Conservation (phyloP, 2,113 vertebrate genomes). For the Mixornis gularis region DNA sequence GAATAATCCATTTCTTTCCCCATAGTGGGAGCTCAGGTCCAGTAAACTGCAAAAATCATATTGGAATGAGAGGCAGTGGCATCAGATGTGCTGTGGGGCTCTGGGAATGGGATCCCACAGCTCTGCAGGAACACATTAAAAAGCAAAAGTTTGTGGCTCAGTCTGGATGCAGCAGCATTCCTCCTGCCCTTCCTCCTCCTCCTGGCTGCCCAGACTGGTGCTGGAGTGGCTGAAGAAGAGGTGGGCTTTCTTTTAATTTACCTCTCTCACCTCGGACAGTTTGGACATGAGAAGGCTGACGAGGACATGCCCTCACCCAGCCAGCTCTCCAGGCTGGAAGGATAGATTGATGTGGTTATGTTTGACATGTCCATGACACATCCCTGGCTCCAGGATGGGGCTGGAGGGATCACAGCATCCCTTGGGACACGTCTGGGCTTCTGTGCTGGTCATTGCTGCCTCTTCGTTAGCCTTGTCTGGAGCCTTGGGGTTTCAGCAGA, state of each 20-base stretch:
- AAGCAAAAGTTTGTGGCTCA: background rate
- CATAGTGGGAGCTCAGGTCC: background rate
- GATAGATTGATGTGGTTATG: background rate
- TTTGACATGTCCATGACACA: background rate
- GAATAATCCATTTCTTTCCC: background rate
- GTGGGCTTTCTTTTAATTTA: background rate
- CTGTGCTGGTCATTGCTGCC: background rate
- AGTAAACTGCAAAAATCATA: background rate
- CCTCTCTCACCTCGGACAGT: background rate
- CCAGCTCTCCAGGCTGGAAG: background rate
- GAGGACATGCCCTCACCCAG: background rate
- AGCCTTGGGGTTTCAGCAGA: background rate
- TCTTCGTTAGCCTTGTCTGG: background rate
- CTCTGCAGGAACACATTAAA: background rate
- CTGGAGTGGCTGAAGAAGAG: background rate
- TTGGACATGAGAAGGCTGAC: background rate
- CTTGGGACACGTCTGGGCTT: accelerated
- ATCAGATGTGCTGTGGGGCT: background rate
- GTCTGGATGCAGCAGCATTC: accelerated
- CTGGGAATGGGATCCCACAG: background rate
- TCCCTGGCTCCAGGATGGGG: background rate
- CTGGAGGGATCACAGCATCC: background rate
- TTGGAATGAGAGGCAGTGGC: background rate
- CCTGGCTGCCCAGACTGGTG: background rate
- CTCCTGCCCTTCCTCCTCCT: background rate